Evolutionary conservation across 2,888 invertebrate genomes (phyloP).

Genomic region (Heteromurus nitidus): DNA sequence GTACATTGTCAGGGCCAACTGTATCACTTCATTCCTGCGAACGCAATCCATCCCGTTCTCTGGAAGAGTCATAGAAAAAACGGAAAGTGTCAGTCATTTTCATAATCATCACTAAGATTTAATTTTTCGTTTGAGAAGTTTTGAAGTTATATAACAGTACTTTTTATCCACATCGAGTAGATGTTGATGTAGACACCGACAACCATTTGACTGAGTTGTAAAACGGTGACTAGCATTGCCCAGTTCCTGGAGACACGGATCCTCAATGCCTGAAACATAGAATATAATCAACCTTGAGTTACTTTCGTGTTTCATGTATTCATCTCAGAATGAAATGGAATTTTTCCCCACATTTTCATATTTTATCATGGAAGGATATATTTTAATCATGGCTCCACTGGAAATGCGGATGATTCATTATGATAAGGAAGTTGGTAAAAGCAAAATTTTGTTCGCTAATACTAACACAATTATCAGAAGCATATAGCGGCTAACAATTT

Average conservation of each 20-base stretch:
- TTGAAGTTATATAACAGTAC: conserved; percentile 44
- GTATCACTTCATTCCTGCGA: conserved; percentile 81
- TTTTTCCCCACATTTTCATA: no score
- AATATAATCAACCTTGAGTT: no score
- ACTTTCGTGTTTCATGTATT: no score
- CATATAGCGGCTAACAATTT: no score
- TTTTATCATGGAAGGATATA: no score
- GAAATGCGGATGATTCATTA: no score
- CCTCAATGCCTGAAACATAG: conserved; percentile 68
- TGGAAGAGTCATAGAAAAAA: conserved; percentile 22
- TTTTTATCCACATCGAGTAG: conserved; percentile 71
- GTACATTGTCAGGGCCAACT: conserved; percentile 94
- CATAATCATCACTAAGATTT: background rate
- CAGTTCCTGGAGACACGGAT: conserved; percentile 70
- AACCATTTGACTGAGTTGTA: conserved; percentile 73
- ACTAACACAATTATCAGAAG: no score
- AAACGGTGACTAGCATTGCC: conserved; percentile 72
- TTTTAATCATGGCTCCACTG: no score
- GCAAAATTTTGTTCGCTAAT: no score
- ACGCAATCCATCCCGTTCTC: conserved; percentile 65
- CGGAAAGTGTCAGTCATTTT: background rate
- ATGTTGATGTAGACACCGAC: conserved; percentile 72
- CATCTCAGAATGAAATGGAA: background rate
- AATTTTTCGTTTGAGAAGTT: background rate
- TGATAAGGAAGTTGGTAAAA: no score